Base-by-base conservation (phyloP, 2,113 vertebrate species). In the Excalfactoria chinensis region DNA sequence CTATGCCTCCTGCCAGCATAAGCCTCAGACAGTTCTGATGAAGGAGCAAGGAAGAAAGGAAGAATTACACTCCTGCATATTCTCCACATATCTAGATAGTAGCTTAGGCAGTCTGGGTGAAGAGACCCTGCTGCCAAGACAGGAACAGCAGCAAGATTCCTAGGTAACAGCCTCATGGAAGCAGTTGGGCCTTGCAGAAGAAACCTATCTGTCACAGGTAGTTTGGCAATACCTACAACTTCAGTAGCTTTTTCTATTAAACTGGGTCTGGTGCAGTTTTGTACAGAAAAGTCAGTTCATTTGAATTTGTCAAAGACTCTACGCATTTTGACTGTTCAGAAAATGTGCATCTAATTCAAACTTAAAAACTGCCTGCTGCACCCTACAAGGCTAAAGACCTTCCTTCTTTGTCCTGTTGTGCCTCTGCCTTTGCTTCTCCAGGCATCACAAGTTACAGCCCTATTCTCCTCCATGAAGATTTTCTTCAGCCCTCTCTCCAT, bases 401-500 rank as follows among this genome's bases (percentile, higher is more conserved):
- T 66, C 13, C 43, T 53, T 10, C 17, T 49, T 34, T 72, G 20
- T 14, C n/a, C 2, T 51, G 40, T 12, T 17, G 8, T 9, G 62
- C 28, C 40, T 37, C 41, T 63, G 8, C 7, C 28, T 2, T 4
- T 51, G n/a, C 9, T 64, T 8, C 53, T 60, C 34, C 56, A 22
- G 15, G 6, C 4, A 23, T 18, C 2, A 0, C 4, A 22, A 17
- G 11, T 62, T 20, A 32, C 5, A 76, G 13, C 21, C 12, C 25
- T 46, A 2, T 49, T 18, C 18, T 15, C 11, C 12, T 14, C 7
- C 0, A 0, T 16, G 25, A 7, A 14, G 4, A n/a, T 1, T 5
- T 3, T 5, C 1, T 25, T 32, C 63, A 69, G 20, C 48, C 4
- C 32, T 26, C 3, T 59, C 58, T 59, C 58, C 22, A 9, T 59